Percentiles rank a stretch among this genome's conserved stretches.
Conservation (phyloP, 1,140 invertebrate genomes). For the Scaptomyza hsui region DNA sequence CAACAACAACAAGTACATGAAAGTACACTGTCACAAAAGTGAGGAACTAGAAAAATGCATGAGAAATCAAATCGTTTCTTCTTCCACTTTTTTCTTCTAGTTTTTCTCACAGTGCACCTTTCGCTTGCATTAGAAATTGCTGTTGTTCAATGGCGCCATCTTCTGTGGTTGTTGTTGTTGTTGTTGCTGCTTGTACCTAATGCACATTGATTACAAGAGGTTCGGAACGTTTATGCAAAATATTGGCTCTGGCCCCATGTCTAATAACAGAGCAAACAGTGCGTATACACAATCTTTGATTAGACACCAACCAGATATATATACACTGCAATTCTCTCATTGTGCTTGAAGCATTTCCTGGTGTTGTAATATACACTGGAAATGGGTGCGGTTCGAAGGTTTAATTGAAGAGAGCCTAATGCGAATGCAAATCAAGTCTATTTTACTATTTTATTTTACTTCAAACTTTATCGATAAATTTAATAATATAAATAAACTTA, state of each 20-base stretch:
- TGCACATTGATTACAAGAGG: constrained; percentile 70
- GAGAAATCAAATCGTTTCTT: not conserved
- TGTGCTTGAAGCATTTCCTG: constrained; percentile 56
- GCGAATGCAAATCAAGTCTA: not conserved
- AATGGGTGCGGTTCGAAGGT: constrained; percentile 46
- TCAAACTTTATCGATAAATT: too few relatives aligned
- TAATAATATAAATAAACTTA: too few relatives aligned
- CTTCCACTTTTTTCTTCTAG: too few relatives aligned
- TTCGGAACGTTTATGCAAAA: constrained; percentile 79
- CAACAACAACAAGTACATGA: constrained; percentile 43
- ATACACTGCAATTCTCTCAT: constrained; percentile 16
- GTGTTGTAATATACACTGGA: constrained; percentile 56
- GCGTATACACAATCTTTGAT: constrained; percentile 79
- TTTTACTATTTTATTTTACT: too few relatives aligned
- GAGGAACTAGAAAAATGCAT: not conserved
- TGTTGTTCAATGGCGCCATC: constrained; percentile 32
- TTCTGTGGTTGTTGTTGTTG: constrained; percentile 31
- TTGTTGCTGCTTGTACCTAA: constrained; percentile 32
- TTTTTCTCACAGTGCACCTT: constrained; percentile 4
- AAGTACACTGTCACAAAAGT: constrained; percentile 12
- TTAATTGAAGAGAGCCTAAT: constrained; percentile 2
- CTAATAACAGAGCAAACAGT: constrained; percentile 69
- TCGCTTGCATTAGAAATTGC: constrained; percentile 43
- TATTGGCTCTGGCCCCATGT: constrained; percentile 44
- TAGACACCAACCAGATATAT: constrained; percentile 35